A percentile compares a stretch with the other conserved stretches of the same genome.
These are phyloP conservation scores for Microctenopoma steveboyesi DNA, from an alignment of 2,797 vertebrate genomes.

Conservation along the genomic window DNA sequence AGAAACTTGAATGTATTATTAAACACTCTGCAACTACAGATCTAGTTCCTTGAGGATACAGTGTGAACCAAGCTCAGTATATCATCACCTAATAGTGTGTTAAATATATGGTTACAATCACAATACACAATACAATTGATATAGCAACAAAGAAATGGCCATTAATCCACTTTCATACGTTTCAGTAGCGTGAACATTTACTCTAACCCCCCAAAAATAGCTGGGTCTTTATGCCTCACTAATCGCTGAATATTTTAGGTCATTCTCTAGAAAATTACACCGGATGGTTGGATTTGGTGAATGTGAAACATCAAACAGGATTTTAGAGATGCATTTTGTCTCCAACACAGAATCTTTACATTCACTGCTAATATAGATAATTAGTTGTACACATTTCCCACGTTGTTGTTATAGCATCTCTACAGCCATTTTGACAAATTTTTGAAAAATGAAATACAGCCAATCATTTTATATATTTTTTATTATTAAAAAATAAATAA, in stretches of 20 bases:
- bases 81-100: conserved; percentile 19
- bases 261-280: conserved; percentile 73
- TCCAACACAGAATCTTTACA: conserved; percentile 15
- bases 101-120: conserved; percentile 1
- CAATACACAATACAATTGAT: conserved; percentile 6
- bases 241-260: conserved; percentile 70
- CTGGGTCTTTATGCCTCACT: conserved; percentile 53
- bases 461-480: not conserved
- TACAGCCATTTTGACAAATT: not conserved
- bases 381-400: conserved; percentile 22
- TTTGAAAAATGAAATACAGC: too few species aligned
- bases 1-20: too few species aligned
- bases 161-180: conserved; percentile 75
- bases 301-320: conserved; percentile 53
- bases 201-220: conserved; percentile 7
- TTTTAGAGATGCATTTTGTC: conserved; percentile 24
- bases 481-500: too few species aligned
- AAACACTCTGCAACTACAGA: not conserved
- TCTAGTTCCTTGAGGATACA: not conserved
- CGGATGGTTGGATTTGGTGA: conserved; percentile 56
- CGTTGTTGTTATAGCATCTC: not conserved
- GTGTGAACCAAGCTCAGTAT: conserved; percentile 18
- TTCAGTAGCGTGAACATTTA: conserved; percentile 57
- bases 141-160: conserved; percentile 53
- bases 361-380: conserved; percentile 28